These are phyloP conservation scores for Harpalus rufipes DNA, from an alignment of 2,888 invertebrate genomes.

Conservation along the genomic window DNA sequence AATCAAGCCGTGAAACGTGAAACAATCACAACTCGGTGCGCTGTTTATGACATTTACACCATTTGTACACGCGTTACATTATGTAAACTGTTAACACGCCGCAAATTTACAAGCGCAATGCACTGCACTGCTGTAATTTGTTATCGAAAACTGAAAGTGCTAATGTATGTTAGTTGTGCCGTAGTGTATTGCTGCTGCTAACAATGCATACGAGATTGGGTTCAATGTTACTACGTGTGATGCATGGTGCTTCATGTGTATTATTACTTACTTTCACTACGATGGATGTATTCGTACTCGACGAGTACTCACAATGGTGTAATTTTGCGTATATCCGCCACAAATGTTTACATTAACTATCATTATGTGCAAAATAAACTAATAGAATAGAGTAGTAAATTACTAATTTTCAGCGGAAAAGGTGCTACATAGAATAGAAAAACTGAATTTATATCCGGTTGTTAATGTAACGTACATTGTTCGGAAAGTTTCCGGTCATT, in stretches of 20 bases:
- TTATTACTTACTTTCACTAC: constrained; percentile 6
- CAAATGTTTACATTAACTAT: neutral
- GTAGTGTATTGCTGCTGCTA: neutral
- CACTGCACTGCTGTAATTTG: constrained; percentile 29
- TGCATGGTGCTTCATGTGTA: neutral
- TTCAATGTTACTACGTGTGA: neutral
- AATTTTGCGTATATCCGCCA: neutral
- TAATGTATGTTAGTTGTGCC: constrained; percentile 13
- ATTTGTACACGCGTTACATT: constrained; percentile 58
- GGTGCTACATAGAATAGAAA: no score
- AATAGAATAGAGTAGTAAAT: neutral
- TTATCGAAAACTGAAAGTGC: constrained; percentile 47
- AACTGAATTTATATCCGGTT: no score
- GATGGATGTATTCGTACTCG: neutral
- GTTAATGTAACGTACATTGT: no score
- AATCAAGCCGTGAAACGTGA: constrained; percentile 28
- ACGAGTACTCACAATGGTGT: neutral
- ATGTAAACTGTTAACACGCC: constrained; percentile 60
- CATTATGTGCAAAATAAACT: neutral
- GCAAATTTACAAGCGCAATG: constrained; percentile 50
- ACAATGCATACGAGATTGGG: constrained; percentile 4
- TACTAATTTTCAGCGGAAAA: neutral
- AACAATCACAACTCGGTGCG: constrained; percentile 36
- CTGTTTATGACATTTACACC: constrained; percentile 63
- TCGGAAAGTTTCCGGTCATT: no score